Evolutionary conservation across 30 jellyfish, hydroid and myxozoan genomes (phyloP), one percentile per base, ranked within the genome.

Genomic region (Haliclystus octoradiatus): DNA sequence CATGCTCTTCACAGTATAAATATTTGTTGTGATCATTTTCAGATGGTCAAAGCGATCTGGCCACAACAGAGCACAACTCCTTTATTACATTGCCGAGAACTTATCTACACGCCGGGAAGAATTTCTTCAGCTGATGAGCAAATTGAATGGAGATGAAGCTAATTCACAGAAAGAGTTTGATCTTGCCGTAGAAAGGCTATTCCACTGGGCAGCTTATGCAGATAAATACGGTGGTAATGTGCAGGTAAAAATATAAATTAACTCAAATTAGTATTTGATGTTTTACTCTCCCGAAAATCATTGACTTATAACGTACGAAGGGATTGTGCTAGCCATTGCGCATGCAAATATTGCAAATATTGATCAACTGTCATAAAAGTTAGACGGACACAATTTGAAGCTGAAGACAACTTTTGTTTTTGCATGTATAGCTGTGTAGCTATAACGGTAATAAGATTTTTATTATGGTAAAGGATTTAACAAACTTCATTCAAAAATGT

Each of bases 121-220:
- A 64, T 75, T 88, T 25, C 72, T 88, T 7, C 33, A 57, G 12
- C 69, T 82, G 2, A 23, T 88, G 51, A 34, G 51, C 19, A 75
- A 80, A 2, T 81, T 76, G 63, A 65, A 80, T 3, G 72, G 66
- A 22, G 33, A 60, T 0, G 12, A 13, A 0, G 93, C 34, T 3
- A 85, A 78, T 3, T 95, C 97, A 22, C 68, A 70, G 52, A 33
- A 60, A 64, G 95, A 88, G 76, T 82, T 88, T 27, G 78, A 77
- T 3, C 68, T 65, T 34, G 62, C 93, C 23, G 51, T 80, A 26
- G 89, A 75, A 63, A 35, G 97, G 25, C 69, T 88, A 31, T 88
- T 88, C 62, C 94, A 80, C 71, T 88, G 97, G 97, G 97, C 97
- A 1, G 97, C 97, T 12, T 88, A 88, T 46, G 94, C 95, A 27